Base-by-base conservation (phyloP, 2,797 vertebrate species). In the Oreonectes daqikongensis region DNA sequence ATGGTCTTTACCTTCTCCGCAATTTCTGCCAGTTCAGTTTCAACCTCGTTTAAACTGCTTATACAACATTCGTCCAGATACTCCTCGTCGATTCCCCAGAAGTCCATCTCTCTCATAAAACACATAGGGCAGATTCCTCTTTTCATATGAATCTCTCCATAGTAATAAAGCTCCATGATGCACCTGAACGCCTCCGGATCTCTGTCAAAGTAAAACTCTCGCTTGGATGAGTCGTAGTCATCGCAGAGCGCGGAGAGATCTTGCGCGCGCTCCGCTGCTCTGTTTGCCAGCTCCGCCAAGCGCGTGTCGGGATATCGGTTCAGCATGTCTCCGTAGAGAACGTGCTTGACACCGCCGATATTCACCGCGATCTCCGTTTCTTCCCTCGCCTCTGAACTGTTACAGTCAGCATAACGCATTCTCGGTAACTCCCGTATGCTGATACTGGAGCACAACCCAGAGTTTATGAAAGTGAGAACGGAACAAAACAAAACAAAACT, bases 61-160 rank as follows among this genome's bases (percentile, higher is more conserved):
- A 94, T 95, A 80, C 98, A 99, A 52, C 96, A 98, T 5, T 97
- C 95, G 60, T 99, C 97, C 70, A 99, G 83, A 78, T 94, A 94
- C 79, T 94, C 92, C 15, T 93, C 83, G 80, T 92, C 95, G 68
- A 99, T 93, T 85, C 94, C 96, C 97, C 98, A 99, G 89, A 97
- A 99, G 81, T 98, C 96, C 95, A 99, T 97, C 83, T 99, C 98
- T 70, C 95, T 95, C 89, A 95, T 92, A 84, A 99, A 99, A 87
- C 96, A 97, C 79, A 98, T 95, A 0, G 97, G 96, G 64, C 98
- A 99, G 76, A 97, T 95, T 30, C 97, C 97, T 78, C 94, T 93
- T 83, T 96, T 96, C 92, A 98, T 96, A 83, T 98, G 96, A 24
- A 99, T 94, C 88, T 99, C 95, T 2, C 96, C 96, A 1, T 95